Conservation (phyloP, 1,140 invertebrate genomes). For the Plutomurus gul region DNA sequence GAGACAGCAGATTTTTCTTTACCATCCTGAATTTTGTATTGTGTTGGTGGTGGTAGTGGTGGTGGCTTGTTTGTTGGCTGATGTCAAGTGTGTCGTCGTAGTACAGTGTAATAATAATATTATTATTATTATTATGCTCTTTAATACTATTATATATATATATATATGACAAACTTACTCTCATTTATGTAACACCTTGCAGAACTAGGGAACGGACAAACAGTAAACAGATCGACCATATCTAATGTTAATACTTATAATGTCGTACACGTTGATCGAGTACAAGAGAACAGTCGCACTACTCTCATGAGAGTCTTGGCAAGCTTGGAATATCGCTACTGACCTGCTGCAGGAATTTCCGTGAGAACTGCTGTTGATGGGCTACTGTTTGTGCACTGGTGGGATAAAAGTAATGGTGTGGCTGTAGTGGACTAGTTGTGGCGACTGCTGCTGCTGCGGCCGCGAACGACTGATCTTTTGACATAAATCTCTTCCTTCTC, state of each 20-base stretch:
- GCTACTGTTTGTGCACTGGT: slow-evolving; percentile 26
- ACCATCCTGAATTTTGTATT: no score
- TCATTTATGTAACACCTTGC: background rate
- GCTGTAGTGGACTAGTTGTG: slow-evolving; percentile 12
- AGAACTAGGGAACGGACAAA: slow-evolving; percentile 1
- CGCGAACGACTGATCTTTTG: slow-evolving; percentile 41
- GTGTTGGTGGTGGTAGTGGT: no score
- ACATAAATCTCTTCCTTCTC: slow-evolving; percentile 53
- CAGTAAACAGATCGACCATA: slow-evolving; percentile 16
- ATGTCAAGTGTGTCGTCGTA: no score
- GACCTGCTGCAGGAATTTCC: slow-evolving; percentile 48
- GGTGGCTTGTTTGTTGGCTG: no score
- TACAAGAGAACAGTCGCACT: background rate
- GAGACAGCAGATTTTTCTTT: no score
- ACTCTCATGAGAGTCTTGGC: slow-evolving; percentile 39
- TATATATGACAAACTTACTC: background rate
- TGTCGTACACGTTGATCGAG: background rate
- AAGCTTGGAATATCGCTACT: slow-evolving; percentile 44
- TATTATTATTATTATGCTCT: no score
- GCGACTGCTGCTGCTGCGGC: background rate
- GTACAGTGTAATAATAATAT: no score
- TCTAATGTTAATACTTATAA: slow-evolving; percentile 22
- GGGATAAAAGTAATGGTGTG: slow-evolving; percentile 28
- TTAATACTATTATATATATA: no score
- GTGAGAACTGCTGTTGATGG: slow-evolving; percentile 43